Base-by-base conservation (phyloP, 2,888 invertebrate genomes). In the Allophyes oxyacanthae region DNA sequence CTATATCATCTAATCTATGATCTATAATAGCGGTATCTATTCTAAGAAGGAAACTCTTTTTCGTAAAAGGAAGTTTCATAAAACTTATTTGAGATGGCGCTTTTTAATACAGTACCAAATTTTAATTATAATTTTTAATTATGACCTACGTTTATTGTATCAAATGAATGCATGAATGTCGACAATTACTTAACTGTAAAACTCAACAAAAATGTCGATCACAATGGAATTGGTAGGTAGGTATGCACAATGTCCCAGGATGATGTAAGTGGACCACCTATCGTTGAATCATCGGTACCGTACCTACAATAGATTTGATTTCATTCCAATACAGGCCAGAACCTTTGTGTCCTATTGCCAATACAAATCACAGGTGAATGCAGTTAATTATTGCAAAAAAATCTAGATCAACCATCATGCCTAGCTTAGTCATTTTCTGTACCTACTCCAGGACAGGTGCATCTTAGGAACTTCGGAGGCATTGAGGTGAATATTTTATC, bases 261-360 rank as follows among this genome's bases (percentile, higher is more conserved):
- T 85, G 86, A 83, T 84, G 83, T 84, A 86, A 86, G 78, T 70
- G 55, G 67, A 75, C 70, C 78, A 82, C 81, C 82, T 78, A 82
- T 76, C 73, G 80, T 82, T 85, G 81, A 85, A 81, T 84, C 84
- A 84, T 81, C 80, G 72, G 76, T 73, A 78, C 75, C 74, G 77
- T 75, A 49, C 41, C 46, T 72, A 37, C 66, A 82, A 79, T 80
- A 75, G 82, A 75, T 82, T 85, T 83, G 75, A 85, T 80, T 79
- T 60, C 45, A 69, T 67, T 82, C 84, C 72, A 80, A 84, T 83
- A 75, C 76, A 79, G 77, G 81, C 70, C 79, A 78, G 34, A 64
- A 52, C 37, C 66, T 64, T 84, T 83, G 81, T 83, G 70, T 70
- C 64, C 56, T 52, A 76, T 65, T 79, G 66, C 68, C 72, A 77